Percentiles rank a stretch among this genome's conserved stretches.
phyloP scores from a whole-genome alignment of 2,888 invertebrate genomes.

The Eupeodes latifasciatus region DNA sequence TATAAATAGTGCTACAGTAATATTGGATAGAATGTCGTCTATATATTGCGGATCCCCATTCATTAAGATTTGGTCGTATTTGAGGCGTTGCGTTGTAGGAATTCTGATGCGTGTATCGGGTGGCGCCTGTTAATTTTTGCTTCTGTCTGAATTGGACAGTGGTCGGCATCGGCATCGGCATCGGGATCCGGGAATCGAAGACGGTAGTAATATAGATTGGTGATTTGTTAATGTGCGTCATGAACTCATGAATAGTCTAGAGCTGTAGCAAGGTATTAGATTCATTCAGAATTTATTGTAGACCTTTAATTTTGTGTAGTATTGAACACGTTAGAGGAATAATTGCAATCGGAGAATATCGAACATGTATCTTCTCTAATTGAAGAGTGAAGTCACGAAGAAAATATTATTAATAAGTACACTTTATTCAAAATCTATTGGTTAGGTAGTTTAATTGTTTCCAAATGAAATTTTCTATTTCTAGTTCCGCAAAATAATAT shows the following conservation, averaged over 20 bases:
- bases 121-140: slow-evolving; percentile 60
- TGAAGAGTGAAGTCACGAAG: no score
- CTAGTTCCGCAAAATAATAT: no score
- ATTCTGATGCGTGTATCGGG: slow-evolving; percentile 38
- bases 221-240: slow-evolving; percentile 40
- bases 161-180: no score
- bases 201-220: slow-evolving; percentile 22
- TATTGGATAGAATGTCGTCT: slow-evolving; percentile 60
- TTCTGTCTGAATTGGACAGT: slow-evolving; percentile 42
- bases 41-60: slow-evolving; percentile 62
- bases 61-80: slow-evolving; percentile 52
- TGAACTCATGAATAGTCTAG: slow-evolving; percentile 4
- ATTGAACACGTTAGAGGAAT: not conserved
- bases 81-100: not conserved
- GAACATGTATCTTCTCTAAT: no score
- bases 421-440: no score
- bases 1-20: slow-evolving; percentile 41
- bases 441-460: no score
- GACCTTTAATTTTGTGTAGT: not conserved
- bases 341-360: no score
- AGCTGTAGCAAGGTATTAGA: not conserved
- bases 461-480: no score
- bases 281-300: not conserved
- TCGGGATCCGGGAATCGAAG: not conserved
- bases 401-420: no score